A percentile compares a stretch with the other conserved stretches of the same genome.
Evolutionary conservation across 2,113 vertebrate species (phyloP).

Genomic region (Hucho hucho): DNA sequence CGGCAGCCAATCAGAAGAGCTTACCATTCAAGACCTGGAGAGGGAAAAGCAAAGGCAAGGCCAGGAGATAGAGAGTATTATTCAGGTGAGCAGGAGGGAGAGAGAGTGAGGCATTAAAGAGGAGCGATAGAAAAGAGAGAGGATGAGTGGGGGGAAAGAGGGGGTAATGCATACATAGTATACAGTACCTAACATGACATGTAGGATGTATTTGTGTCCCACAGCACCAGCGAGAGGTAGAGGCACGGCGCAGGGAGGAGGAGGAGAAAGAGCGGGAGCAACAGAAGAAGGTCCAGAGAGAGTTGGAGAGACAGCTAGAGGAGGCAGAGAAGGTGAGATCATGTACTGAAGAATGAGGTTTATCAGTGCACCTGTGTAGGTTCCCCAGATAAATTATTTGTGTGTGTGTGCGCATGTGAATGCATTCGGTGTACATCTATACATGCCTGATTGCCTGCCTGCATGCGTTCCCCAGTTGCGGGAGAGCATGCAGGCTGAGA

Average conservation of each 20-base stretch:
- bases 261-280: constrained; percentile 66
- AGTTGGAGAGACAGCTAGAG: constrained; percentile 72
- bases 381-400: no score
- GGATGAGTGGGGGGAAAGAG: background rate
- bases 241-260: constrained; percentile 60
- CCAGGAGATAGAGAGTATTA: constrained; percentile 72
- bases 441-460: no score
- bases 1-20: constrained; percentile 66
- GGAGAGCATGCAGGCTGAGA: constrained; percentile 28
- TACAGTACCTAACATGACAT: background rate
- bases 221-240: constrained; percentile 71
- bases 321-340: constrained; percentile 70
- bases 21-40: constrained; percentile 54
- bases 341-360: no score
- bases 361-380: no score
- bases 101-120: background rate
- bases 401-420: no score
- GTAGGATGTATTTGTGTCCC: constrained; percentile 11
- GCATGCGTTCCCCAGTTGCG: no score
- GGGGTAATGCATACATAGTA: background rate
- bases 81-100: constrained; percentile 58
- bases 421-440: no score
- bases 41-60: constrained; percentile 67
- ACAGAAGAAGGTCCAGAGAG: constrained; percentile 70
- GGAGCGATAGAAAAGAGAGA: no score